phyloP scores from a whole-genome alignment of 2,797 vertebrate genomes.

The Rallus crepitans region DNA sequence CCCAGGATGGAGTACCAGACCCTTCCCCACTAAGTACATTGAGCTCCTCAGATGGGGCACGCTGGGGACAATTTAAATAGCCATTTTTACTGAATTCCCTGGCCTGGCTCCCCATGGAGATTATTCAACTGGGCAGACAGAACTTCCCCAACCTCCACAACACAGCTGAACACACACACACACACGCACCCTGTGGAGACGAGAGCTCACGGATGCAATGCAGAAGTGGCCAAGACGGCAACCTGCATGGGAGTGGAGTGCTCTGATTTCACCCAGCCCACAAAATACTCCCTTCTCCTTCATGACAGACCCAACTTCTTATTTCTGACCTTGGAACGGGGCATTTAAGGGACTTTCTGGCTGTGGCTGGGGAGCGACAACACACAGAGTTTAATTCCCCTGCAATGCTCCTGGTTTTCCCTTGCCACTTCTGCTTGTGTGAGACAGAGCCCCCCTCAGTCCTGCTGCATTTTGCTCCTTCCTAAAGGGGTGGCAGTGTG shows the following conservation, averaged over 20 bases:
- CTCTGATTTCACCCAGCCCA: background rate
- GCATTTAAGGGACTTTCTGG: background rate
- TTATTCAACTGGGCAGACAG: background rate
- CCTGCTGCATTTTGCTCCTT: background rate
- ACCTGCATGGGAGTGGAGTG: background rate
- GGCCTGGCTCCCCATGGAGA: background rate
- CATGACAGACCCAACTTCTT: background rate
- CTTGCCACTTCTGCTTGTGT: accelerated
- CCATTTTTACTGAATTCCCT: background rate
- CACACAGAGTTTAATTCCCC: background rate
- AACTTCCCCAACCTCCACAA: background rate
- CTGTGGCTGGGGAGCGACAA: background rate
- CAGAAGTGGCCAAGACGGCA: background rate
- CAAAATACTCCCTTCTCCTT: background rate
- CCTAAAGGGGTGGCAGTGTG: background rate
- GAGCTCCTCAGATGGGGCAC: background rate
- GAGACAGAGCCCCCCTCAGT: background rate
- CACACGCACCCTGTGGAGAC: accelerated
- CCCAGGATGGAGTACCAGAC: accelerated
- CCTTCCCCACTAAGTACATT: background rate
- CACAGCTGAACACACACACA: background rate
- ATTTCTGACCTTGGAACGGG: background rate
- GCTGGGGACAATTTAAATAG: background rate
- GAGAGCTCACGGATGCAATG: background rate
- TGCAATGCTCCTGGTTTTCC: background rate